phyloP scores from a whole-genome alignment of 1,140 invertebrate genomes.

The Calephelis virginiensis region DNA sequence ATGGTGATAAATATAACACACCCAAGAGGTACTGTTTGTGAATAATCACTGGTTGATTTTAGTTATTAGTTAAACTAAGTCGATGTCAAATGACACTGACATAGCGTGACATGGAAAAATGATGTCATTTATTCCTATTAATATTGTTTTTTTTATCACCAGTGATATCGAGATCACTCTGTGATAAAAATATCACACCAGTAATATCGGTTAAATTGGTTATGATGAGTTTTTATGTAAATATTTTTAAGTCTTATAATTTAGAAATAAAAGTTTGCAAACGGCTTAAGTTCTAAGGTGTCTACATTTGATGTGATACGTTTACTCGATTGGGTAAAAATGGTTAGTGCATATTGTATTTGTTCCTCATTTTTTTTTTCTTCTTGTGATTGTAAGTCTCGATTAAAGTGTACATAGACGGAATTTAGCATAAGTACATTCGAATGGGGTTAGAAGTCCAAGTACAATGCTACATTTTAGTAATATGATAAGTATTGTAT shows the following conservation, averaged over 20 bases:
- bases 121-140: too few relatives aligned
- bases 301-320: constrained; percentile 66
- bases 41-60: too few relatives aligned
- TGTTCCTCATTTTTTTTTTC: constrained; percentile 70
- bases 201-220: too few relatives aligned
- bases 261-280: constrained; percentile 44
- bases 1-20: too few relatives aligned
- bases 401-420: constrained; percentile 68
- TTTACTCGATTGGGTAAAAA: constrained; percentile 50
- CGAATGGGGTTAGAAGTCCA: constrained; percentile 62
- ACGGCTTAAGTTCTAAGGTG: constrained; percentile 46
- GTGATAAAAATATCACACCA: too few relatives aligned
- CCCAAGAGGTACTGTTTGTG: too few relatives aligned
- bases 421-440: constrained; percentile 64
- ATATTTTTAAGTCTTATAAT: constrained; percentile 63
- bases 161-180: too few relatives aligned
- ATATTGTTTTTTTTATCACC: too few relatives aligned
- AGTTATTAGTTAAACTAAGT: too few relatives aligned
- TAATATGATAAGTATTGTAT: constrained; percentile 73
- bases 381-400: constrained; percentile 72
- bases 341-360: constrained; percentile 71
- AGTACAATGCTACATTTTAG: constrained; percentile 76
- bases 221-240: constrained; percentile 47
- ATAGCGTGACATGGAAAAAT: too few relatives aligned
- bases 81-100: too few relatives aligned